phyloP scores from a whole-genome alignment of 1,140 invertebrate species.

The Drosophila chauvacae region DNA sequence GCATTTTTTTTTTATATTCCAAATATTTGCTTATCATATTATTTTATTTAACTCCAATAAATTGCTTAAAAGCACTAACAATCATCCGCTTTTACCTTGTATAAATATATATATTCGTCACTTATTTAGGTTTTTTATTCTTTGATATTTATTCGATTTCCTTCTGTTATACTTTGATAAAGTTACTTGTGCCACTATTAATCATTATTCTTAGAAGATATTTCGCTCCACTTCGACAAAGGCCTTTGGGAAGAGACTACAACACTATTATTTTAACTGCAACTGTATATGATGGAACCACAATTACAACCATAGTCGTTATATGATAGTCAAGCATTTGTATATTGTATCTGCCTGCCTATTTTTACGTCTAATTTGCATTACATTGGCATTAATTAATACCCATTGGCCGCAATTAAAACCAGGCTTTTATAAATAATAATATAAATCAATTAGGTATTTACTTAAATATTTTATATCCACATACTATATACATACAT shows the following conservation, averaged over 20 bases:
- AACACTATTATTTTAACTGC: conserved; percentile 39
- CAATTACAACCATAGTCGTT: conserved; percentile 50
- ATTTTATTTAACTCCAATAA: neutral
- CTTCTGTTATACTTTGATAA: neutral
- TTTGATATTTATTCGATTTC: neutral
- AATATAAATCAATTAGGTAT: conserved; percentile 22
- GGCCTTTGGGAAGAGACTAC: conserved; percentile 4
- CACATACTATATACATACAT: conserved; percentile 44
- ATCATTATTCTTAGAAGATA: conserved; percentile 14
- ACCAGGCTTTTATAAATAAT: conserved; percentile 60
- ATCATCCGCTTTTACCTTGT: neutral
- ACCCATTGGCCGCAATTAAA: conserved; percentile 69
- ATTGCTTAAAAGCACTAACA: conserved; percentile 1
- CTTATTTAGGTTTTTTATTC: neutral
- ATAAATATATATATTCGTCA: neutral
- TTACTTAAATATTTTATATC: conserved; percentile 49
- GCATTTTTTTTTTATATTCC: too few relatives aligned
- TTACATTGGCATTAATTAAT: conserved; percentile 75
- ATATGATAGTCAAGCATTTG: conserved; percentile 44
- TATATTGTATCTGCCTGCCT: conserved; percentile 65
- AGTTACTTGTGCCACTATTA: conserved; percentile 5
- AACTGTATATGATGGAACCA: conserved; percentile 53
- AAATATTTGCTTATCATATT: neutral
- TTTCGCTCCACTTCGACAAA: conserved; percentile 14
- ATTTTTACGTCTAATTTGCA: conserved; percentile 63